Evolutionary conservation across 2,888 invertebrate species (phyloP).

Genomic region (Nomada fabriciana): DNA sequence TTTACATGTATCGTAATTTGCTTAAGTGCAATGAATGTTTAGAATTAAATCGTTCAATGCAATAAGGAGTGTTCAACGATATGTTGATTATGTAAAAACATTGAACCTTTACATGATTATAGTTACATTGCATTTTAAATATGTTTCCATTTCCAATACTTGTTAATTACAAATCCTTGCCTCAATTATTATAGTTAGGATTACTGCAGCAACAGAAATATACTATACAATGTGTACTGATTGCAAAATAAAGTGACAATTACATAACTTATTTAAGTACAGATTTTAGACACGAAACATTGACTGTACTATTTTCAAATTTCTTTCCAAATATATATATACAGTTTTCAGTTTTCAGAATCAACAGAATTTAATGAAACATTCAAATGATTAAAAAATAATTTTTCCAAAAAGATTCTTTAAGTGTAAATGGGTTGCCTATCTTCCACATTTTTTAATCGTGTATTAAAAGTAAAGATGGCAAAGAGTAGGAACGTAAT

Average conservation of each 20-base stretch:
- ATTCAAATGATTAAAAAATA: conserved; percentile 20
- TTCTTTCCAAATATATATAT: conserved; percentile 43
- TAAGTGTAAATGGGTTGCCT: too few relatives aligned
- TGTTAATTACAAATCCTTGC: neutral
- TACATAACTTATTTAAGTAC: conserved; percentile 8
- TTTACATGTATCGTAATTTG: neutral
- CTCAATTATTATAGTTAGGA: conserved; percentile 43
- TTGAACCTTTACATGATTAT: neutral
- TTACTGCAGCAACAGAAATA: conserved; percentile 43
- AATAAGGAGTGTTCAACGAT: neutral
- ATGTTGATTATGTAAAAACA: neutral
- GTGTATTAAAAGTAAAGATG: neutral
- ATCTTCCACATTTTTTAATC: neutral
- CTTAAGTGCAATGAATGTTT: neutral
- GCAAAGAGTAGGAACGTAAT: neutral
- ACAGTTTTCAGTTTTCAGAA: conserved; percentile 38
- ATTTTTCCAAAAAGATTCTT: neutral
- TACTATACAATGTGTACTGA: conserved; percentile 15
- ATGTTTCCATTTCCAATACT: neutral
- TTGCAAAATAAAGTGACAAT: neutral
- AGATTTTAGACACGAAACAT: conserved; percentile 7
- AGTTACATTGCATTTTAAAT: neutral
- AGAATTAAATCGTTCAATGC: neutral
- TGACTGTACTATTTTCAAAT: conserved; percentile 44
- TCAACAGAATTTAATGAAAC: conserved; percentile 30